These are phyloP conservation scores for Steatornis caripensis DNA, from an alignment of 2,113 vertebrate genomes.

Conservation along the genomic window DNA sequence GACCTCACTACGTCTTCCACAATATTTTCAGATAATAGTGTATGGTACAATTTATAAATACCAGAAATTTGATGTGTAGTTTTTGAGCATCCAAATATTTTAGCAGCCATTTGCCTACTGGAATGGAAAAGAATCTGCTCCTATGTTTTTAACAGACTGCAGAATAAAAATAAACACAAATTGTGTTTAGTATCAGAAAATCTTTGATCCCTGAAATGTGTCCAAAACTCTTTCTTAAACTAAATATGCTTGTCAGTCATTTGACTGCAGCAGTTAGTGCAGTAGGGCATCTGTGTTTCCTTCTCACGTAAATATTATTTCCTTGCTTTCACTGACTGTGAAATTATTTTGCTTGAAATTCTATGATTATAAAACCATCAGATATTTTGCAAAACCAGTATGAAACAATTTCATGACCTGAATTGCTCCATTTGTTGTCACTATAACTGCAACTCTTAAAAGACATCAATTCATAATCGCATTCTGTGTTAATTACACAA, in stretches of 20 bases:
- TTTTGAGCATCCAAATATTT: background rate
- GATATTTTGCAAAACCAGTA: background rate
- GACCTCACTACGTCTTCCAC: background rate
- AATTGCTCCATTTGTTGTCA: background rate
- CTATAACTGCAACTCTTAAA: background rate
- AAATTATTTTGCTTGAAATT: background rate
- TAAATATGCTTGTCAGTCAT: background rate
- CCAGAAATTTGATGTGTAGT: background rate
- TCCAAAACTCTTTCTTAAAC: background rate
- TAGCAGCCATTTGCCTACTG: background rate
- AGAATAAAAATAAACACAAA: background rate
- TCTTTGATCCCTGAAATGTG: background rate
- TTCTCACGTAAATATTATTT: background rate
- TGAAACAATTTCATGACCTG: background rate
- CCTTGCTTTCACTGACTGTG: background rate
- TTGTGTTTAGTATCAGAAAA: background rate
- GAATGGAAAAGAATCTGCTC: background rate
- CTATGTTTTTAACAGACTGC: background rate
- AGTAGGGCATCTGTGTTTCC: background rate
- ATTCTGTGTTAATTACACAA: background rate
- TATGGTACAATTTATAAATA: background rate
- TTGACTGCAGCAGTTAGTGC: background rate
- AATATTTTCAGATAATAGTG: background rate
- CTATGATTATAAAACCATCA: background rate
- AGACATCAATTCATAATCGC: accelerated